Base-by-base conservation (phyloP, 1,140 invertebrate species). In the Dreissena rostriformis region DNA sequence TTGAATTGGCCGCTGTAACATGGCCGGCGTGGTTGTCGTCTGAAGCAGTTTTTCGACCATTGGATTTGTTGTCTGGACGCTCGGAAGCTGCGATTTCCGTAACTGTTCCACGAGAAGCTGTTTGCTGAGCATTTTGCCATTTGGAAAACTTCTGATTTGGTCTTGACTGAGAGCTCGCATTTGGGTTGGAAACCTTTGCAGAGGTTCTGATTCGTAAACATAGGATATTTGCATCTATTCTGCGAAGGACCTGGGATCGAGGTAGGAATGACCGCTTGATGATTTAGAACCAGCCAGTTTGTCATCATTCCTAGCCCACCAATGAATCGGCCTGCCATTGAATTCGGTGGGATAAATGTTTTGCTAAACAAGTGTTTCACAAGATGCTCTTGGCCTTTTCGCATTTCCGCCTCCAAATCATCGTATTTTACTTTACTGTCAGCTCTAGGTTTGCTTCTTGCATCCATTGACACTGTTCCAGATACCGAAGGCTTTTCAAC, bases 1-100 rank as follows among this genome's bases (percentile, higher is more conserved):
- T 0, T 97, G 96, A 0, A 98, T 96, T 10, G 98, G 94, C 0
- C 97, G 95, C 11, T 92, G 87, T 55, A 91, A 85, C 82, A 91
- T 90, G 17, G 89, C 86, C 14, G 91, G 83, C 76, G 90, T n/a
- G n/a, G n/a, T n/a, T n/a, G n/a, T n/a, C n/a, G n/a, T n/a, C n/a
- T n/a, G n/a, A n/a, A n/a, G n/a, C 80, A 93, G 88, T 52, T 91
- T 90, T 76, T 93, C 92, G 17, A 93, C 91, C 91, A 93, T 92
- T 12, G 92, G 92, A 83, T 93, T 93, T 10, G 83, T 79, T 66
- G 86, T 88, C 72, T 89, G 90, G 61, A 67, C n/a, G n/a, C n/a
- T n/a, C n/a, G n/a, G n/a, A n/a, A n/a, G n/a, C n/a, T n/a, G n/a
- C n/a, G n/a, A n/a, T 65, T 75, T 82, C 17, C 80, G 61, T 57